Evolutionary conservation across 2,797 vertebrate genomes (phyloP), one percentile per base, ranked within the genome.

Genomic region (Oryzias dopingdopingensis): DNA sequence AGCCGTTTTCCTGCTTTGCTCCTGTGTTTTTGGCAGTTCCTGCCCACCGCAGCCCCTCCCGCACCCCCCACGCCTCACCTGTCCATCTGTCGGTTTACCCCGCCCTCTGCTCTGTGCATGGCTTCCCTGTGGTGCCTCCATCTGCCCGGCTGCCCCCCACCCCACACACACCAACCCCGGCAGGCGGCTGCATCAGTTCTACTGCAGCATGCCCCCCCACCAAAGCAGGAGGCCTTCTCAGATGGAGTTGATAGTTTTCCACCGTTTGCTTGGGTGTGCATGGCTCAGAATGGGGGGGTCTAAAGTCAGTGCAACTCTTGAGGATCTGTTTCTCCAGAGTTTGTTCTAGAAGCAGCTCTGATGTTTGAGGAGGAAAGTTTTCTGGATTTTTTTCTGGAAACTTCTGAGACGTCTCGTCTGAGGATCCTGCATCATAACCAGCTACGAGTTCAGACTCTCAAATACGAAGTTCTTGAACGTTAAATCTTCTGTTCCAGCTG

Each of bases 401-500:
- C 20, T 22, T 6, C 26, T 6, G 29, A 37, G 10, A 12, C 32
- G 32, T 37, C 32, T 3, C 2, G 8, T 12, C 8, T 2, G 32
- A 32, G 10, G 10, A 37, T 37, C 32, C 32, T 5, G 7, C 26
- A 26, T 26, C 6, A 2, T 26, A 26, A 26, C 26, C 26, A 26
- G 5, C 26, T 7, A 6, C 1, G 5, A 12, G 10, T 12, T 37
- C 29, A 8, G 8, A 12, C 1, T 3, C 10, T 37, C 2, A 7
- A 7, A 1, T 26, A 6, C 4, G 10, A 13, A 10, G 32, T 37
- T 37, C 32, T 12, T 12, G 32, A 37, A 3, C 32, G 23, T 76
- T 49, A 51, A 2, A 4, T 24, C 1, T n/a, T 24, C 20, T 42
- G 14, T 47, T 61, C 1, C 93, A 99, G 97, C 93, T 99, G 80